Evolutionary conservation across 2,113 vertebrate genomes (phyloP), one percentile per base, ranked within the genome.

Genomic region (Tetraodon nigroviridis): DNA sequence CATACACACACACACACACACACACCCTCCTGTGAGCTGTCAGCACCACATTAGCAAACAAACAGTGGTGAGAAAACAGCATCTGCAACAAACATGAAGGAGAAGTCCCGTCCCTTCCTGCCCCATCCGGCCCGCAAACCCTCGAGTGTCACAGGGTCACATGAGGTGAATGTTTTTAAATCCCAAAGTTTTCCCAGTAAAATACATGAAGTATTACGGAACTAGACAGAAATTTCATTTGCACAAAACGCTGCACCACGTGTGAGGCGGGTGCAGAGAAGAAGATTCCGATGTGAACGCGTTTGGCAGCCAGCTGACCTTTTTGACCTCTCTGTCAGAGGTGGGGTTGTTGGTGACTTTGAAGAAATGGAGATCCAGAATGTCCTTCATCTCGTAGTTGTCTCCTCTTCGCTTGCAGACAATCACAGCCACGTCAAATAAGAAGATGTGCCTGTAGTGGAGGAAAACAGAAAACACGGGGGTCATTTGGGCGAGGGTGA

Each of bases 381-480:
- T 89, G 71, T 98, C 94, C 86, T 95, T 98, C 95, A 98, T 94
- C 86, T 98, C 95, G 19, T 97, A 98, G 88, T 93, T 95, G 84
- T 97, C 93, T 10, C 95, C 95, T 77, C 93, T 88, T 50, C 95
- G 85, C 83, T 98, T 98, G 74, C 95, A 98, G 27, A 98, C 90
- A 42, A 98, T 93, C 55, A 93, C 91, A 18, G 94, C 95, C 68
- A 92, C 75, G 63, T 98, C 95, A 74, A 98, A 98, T 64, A 98
- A 84, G 78, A 98, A 98, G 70, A 96, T 95, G 75, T 98, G 94
- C 83, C 95, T 98, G 78, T 6, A 41, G 49, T 56, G 44, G 22
- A 40, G 52, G 49, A 48, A 50, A 7, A 24, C 15, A 22, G 10
- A n/a, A n/a, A n/a, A n/a, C n/a, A n/a, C n/a, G n/a, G 29, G 15